phyloP scores from a whole-genome alignment of 2,113 vertebrate genomes.

The Acrocephalus kingi region DNA sequence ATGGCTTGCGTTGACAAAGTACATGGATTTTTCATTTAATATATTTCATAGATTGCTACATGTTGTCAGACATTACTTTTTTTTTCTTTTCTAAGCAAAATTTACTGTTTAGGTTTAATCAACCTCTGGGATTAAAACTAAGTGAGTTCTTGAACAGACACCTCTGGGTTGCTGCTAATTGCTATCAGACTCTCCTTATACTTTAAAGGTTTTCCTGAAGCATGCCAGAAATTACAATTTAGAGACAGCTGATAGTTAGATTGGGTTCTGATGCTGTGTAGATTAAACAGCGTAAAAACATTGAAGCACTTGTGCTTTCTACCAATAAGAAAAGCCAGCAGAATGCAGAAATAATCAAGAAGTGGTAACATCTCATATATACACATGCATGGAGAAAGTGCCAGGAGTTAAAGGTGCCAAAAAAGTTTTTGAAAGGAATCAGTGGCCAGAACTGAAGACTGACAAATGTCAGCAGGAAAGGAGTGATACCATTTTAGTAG shows the following conservation, averaged over 20 bases:
- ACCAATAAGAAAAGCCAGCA: neutral
- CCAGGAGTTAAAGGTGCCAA: neutral
- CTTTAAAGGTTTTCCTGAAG: neutral
- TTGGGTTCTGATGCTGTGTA: neutral
- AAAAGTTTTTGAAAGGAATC: neutral
- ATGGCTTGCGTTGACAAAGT: neutral
- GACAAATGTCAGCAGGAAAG: neutral
- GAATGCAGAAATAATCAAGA: neutral
- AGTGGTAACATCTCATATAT: neutral
- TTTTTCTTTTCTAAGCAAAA: neutral
- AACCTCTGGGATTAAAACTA: neutral
- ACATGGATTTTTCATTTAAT: neutral
- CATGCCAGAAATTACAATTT: neutral
- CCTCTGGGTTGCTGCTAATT: neutral
- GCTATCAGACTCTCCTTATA: neutral
- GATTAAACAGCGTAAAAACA: neutral
- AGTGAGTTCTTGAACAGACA: neutral
- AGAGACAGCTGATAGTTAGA: neutral
- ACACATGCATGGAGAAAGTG: neutral
- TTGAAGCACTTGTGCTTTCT: neutral
- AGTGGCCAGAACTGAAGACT: neutral
- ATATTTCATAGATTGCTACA: neutral
- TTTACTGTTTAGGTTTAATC: neutral
- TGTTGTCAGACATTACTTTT: neutral
- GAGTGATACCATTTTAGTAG: neutral